Base-by-base conservation (phyloP, 1,140 invertebrate genomes). In the Mylabris phalerata region DNA sequence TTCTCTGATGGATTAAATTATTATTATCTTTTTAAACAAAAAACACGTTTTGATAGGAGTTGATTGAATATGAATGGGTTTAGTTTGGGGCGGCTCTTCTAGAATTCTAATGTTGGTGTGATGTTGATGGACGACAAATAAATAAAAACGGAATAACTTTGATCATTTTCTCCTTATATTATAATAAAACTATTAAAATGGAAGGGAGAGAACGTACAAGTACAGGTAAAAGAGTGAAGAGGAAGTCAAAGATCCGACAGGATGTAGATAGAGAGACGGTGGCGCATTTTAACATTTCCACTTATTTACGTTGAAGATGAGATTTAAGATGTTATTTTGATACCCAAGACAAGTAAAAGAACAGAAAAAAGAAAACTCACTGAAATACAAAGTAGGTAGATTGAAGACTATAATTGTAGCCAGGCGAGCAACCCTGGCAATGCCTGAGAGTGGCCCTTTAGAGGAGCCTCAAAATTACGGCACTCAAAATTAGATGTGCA, bases 1-100 rank as follows among this genome's bases (percentile, higher is more conserved):
- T 82, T 83, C 73, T 82, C 81, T 83, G 79, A 19, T 19, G 19
- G 19, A 19, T 19, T 59, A 68, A 66, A 63, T 46, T 43, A 49
- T 46, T 43, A 49, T 24, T 41, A 50, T 46, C 6, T 1, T 9
- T 11, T 25, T 6, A 24, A 42, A 42, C 4, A 42, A 42, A 42
- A 6, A 47, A 47, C 45, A 47, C 13, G 7, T 32, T 32, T 5
- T 7, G 41, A 42, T n/a, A 3, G 3, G 13, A 4, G 6, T 47
- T 13, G 19, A 25, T 25, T 13, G 44, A 24, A 47, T 9, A 47
- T 6, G 3, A 7, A 47, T 3, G 32, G 32, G 4, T 7, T 32
- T 32, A 32, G 32, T 32, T 19, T 42, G 38, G 50, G 50, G 4
- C 39, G 41, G 41, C 50, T 42, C 32, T 32, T 10, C 4, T 19